phyloP scores from a whole-genome alignment of 2,888 invertebrate genomes.

The Polydrusus cervinus region DNA sequence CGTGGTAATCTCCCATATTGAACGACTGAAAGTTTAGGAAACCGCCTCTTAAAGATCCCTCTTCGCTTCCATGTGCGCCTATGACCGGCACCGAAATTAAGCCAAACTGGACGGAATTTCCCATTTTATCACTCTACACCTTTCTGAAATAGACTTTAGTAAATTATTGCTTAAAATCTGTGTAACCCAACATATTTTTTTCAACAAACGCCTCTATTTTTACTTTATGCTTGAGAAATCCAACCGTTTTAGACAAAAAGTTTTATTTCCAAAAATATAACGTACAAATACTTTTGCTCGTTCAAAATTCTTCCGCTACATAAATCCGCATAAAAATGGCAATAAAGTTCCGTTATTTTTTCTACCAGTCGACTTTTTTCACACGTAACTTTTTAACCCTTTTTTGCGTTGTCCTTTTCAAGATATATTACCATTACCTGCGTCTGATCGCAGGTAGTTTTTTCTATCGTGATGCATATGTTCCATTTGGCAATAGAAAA shows the following conservation, averaged over 20 bases:
- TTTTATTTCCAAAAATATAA: conserved; percentile 24
- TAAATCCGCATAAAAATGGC: conserved; percentile 42
- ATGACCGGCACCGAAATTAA: too few relatives aligned
- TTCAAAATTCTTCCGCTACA: conserved; percentile 45
- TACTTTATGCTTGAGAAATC: too few relatives aligned
- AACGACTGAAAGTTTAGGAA: too few relatives aligned
- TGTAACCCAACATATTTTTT: too few relatives aligned
- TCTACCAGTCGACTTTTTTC: conserved; percentile 46
- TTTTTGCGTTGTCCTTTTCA: conserved; percentile 53
- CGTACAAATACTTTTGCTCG: conserved; percentile 3
- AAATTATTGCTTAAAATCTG: too few relatives aligned
- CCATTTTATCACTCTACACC: too few relatives aligned
- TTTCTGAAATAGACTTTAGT: too few relatives aligned
- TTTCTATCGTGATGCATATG: conserved; percentile 37
- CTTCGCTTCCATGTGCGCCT: too few relatives aligned
- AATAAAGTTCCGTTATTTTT: conserved; percentile 34
- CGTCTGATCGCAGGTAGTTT: conserved; percentile 46
- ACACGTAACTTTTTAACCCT: conserved; percentile 58
- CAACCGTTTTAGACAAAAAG: neutral
- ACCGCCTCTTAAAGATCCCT: too few relatives aligned
- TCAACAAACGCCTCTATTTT: too few relatives aligned
- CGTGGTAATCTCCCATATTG: too few relatives aligned
- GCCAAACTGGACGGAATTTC: too few relatives aligned
- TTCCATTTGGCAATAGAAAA: conserved; percentile 45
- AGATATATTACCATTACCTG: conserved; percentile 55